A percentile compares a stretch with the other conserved stretches of the same genome.
These are phyloP conservation scores for Meganola albula DNA, from an alignment of 2,888 invertebrate species.

Conservation along the genomic window DNA sequence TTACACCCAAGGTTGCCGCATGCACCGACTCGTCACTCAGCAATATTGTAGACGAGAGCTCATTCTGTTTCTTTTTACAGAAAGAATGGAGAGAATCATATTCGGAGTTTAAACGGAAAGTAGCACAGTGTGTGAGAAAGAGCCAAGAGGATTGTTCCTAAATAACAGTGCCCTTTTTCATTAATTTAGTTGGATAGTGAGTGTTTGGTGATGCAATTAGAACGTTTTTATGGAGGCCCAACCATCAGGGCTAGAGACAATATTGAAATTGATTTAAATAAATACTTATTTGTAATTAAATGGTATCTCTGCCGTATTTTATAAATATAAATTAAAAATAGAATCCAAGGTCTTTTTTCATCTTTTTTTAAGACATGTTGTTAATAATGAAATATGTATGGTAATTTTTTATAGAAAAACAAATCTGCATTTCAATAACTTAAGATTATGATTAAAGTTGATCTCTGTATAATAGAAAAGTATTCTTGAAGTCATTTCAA, in stretches of 20 bases:
- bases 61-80: conserved; percentile 81
- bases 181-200: conserved; percentile 69
- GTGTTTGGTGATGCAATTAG: conserved; percentile 66
- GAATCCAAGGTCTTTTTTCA: conserved; percentile 73
- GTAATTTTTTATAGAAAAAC: conserved; percentile 69
- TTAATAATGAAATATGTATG: conserved; percentile 72
- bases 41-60: conserved; percentile 67
- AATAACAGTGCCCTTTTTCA: conserved; percentile 78
- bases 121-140: conserved; percentile 97
- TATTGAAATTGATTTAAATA: conserved; percentile 75
- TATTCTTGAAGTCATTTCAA: conserved; percentile 52
- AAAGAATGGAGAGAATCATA: conserved; percentile 99
- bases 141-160: conserved; percentile 99
- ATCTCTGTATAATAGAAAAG: conserved; percentile 68
- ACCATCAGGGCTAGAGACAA: conserved; percentile 67
- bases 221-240: conserved; percentile 49
- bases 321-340: conserved; percentile 72
- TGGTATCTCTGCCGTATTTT: conserved; percentile 75
- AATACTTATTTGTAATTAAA: conserved; percentile 75
- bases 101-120: conserved; percentile 97
- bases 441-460: conserved; percentile 50
- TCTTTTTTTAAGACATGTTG: conserved; percentile 75
- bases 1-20: conserved; percentile 43
- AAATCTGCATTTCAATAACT: conserved; percentile 68
- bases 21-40: conserved; percentile 36